Evolutionary conservation across 2,888 invertebrate genomes (phyloP), one percentile per base, ranked within the genome.

Genomic region (Dolomedes plantarius): DNA sequence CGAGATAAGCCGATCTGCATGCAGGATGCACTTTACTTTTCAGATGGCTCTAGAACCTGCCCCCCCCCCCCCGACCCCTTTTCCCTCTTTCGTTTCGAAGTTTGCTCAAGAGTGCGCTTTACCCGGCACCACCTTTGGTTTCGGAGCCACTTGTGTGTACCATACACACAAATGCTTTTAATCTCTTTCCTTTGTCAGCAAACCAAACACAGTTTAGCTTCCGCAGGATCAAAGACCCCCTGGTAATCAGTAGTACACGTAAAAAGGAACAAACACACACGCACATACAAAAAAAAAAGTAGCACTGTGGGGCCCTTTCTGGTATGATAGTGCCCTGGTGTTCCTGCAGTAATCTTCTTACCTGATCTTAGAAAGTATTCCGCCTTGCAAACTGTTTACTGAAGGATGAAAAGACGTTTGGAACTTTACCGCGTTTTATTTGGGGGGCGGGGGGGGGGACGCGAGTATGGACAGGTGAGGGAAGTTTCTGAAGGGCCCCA

Each of bases 131-230:
- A 2, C 83, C 56, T 77, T 83, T 56, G 36, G 31, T 73, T 77
- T 77, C 27, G 28, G 28, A 46, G 72, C 83, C 67, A 77, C 76
- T 83, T 83, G 83, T 46, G 83, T 46, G 32, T 67, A 28, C 56
- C 67, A 50, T 72, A 77, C 41, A 83, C 67, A 77, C 83, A 83
- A 76, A 83, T 67, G 72, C 83, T 56, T 39, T 76, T 83, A 83
- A 83, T 83, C 83, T 83, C 76, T 65, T 56, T 36, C 39, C 67
- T 72, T 83, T 83, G 76, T 71, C 27, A 29, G 19, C 28, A 76
- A 83, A 83, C 83, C 83, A 83, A 83, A 83, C 83, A 83, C 83
- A 83, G 77, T 83, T 83, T 83, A 77, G 76, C 56, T 67, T 72
- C 77, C 65, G 71, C 29, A 19, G 64, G 36, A 64, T 50, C 46